Base-by-base conservation (phyloP, 1,140 invertebrate species). In the Sarcophaga bullata region DNA sequence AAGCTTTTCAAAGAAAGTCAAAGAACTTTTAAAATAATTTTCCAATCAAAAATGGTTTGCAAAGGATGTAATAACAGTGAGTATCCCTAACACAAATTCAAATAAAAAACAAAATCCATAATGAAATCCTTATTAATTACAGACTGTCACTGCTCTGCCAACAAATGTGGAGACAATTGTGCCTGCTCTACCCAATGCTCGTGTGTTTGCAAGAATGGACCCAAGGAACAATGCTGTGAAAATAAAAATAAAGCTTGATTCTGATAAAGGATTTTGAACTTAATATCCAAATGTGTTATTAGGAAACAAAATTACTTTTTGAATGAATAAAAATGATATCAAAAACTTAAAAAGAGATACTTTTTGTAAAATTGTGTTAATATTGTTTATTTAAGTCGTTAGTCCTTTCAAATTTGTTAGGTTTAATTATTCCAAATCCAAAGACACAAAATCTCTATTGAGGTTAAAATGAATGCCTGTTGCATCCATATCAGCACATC, bases 171-270 rank as follows among this genome's bases (percentile, higher is more conserved):
- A 15, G 84, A 82, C 84, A 86, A 84, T 17, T 87, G 86, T 81
- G 82, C 84, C 84, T 87, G 86, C 85, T 62, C 82, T 72, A 86
- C 84, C 68, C 86, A 87, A 17, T 87, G 86, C 80, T 47, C 84
- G 2, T 87, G 86, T 48, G 86, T 85, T 17, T 87, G 86, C 84
- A 86, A 87, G 81, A 84, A 73, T 49, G 86, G 85, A 80, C 84
- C 86, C 80, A 87, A 87, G 85, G 86, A 85, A 81, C 84, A 87
- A 81, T 87, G 86, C 78, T 87, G 86, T 84, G 85, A 84, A 81
- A 84, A 48, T 52, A 87, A 87, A 76, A 76, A 76, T 17, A 49
- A 76, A 49, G 86, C 5, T 84, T 52, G 81, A 87, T 58, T 86
- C 86, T 87, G 49, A 37, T 37, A 37, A 37, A 37, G 25, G 25